phyloP scores from a whole-genome alignment of 2,888 invertebrate genomes.

The Dryobotodes eremita region DNA sequence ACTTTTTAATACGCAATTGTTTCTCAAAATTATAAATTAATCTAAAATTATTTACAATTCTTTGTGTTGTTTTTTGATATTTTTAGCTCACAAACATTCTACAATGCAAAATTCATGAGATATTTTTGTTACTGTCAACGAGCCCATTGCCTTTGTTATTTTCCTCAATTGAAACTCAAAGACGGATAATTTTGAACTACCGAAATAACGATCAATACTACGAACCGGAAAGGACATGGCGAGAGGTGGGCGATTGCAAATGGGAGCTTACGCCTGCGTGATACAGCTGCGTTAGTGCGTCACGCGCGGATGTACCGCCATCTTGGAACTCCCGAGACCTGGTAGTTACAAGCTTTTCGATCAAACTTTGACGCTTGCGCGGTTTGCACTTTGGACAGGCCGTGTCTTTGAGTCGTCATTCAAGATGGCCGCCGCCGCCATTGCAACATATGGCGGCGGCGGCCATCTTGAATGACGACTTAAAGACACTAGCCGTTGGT shows the following conservation, averaged over 20 bases:
- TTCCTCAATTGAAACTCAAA: not conserved
- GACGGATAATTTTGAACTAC: not conserved
- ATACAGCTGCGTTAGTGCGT: not conserved
- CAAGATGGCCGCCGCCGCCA: not conserved
- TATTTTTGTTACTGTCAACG: not conserved
- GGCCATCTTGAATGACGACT: not conserved
- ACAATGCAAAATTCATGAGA: too few species aligned
- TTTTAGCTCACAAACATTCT: too few species aligned
- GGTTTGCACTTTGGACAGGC: not conserved
- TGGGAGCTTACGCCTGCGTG: constrained; percentile 10
- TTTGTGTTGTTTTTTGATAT: too few species aligned
- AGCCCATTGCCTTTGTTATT: not conserved
- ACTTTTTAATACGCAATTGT: not conserved
- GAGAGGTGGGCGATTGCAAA: not conserved
- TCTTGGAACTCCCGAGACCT: not conserved
- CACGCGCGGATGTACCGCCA: not conserved
- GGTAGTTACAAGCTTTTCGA: not conserved
- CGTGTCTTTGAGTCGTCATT: not conserved
- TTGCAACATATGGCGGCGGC: not conserved
- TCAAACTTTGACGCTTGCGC: not conserved
- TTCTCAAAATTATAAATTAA: not conserved
- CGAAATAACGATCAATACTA: not conserved
- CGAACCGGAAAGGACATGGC: not conserved
- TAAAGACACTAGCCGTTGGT: not conserved
- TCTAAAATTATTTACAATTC: too few species aligned